Percentiles rank a stretch among this genome's conserved stretches.
These are phyloP conservation scores for Tyrophagus putrescentiae DNA, from an alignment of 1,140 invertebrate genomes.

Conservation along the genomic window DNA sequence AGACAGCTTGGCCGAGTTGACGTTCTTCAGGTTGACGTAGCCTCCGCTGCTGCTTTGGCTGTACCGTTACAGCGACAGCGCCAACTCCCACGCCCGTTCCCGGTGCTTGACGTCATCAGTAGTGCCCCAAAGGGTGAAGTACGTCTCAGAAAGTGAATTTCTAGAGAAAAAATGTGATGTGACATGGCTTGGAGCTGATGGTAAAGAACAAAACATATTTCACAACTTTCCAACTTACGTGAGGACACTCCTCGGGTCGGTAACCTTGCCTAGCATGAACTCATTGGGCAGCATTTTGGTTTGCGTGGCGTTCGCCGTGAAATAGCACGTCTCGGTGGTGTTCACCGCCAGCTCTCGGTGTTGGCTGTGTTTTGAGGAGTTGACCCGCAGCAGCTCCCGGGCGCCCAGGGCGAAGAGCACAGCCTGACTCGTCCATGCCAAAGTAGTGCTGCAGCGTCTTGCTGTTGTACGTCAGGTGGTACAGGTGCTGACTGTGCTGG, in stretches of 20 bases:
- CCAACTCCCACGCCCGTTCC: constrained; percentile 95
- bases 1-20: too few species aligned
- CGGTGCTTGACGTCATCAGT: constrained; percentile 90
- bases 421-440: constrained; percentile 97
- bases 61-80: constrained; percentile 80
- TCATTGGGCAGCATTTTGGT: constrained; percentile 81
- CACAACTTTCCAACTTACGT: too few species aligned
- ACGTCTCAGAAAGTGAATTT: constrained; percentile 91
- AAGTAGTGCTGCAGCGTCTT: constrained; percentile 76
- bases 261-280: too few species aligned
- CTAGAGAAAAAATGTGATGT: too few species aligned
- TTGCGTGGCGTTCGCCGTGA: constrained; percentile 71
- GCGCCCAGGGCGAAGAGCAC: constrained; percentile 90
- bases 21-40: constrained; percentile 79
- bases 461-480: constrained; percentile 53
- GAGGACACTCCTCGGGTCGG: too few species aligned
- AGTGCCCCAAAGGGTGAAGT: constrained; percentile 87
- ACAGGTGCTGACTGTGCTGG: too few species aligned
- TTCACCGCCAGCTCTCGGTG: constrained; percentile 78
- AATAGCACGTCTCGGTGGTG: constrained; percentile 89
- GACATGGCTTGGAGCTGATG: too few species aligned
- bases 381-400: constrained; percentile 51
- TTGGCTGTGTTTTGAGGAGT: constrained; percentile 43
- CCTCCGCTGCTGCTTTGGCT: constrained; percentile 77
- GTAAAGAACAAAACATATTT: too few species aligned